Conservation (phyloP, 2,797 vertebrate genomes). For the Pempheris klunzingeri region DNA sequence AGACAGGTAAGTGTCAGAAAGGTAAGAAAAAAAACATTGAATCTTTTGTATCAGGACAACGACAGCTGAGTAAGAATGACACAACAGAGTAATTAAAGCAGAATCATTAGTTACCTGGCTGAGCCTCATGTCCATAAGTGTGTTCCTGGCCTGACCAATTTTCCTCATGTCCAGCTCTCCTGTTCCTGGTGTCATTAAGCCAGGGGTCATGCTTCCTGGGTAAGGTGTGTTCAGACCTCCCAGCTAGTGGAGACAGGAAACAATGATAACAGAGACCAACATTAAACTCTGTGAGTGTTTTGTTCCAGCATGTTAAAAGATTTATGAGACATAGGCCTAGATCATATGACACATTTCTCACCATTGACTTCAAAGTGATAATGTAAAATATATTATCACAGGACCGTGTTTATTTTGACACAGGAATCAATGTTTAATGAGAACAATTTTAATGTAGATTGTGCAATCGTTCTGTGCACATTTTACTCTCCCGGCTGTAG, state of each 20-base stretch:
- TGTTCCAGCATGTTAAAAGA: conserved; percentile 21
- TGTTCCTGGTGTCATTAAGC: conserved; percentile 94
- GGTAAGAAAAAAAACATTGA: background rate
- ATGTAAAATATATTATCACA: background rate
- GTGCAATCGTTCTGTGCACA: too few species aligned
- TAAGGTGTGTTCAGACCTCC: conserved; percentile 96
- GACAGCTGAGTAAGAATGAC: background rate
- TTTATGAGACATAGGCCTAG: background rate
- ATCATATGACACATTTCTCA: conserved; percentile 30
- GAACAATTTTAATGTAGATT: too few species aligned
- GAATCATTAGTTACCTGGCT: conserved; percentile 90
- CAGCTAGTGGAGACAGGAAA: conserved; percentile 73
- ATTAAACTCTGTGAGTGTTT: conserved; percentile 10
- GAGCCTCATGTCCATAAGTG: conserved; percentile 98
- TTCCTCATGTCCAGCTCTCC: conserved; percentile 99
- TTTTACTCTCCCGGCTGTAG: too few species aligned
- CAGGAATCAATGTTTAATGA: too few species aligned
- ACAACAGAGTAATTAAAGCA: background rate
- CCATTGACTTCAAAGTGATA: background rate
- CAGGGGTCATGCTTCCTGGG: conserved; percentile 96
- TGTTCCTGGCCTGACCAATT: conserved; percentile 98
- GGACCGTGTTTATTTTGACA: too few species aligned
- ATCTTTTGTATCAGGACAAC: background rate
- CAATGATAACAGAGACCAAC: background rate
- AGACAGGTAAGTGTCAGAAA: background rate